Base-by-base conservation (phyloP, 2,797 vertebrate species). In the Champsocephalus esox region DNA sequence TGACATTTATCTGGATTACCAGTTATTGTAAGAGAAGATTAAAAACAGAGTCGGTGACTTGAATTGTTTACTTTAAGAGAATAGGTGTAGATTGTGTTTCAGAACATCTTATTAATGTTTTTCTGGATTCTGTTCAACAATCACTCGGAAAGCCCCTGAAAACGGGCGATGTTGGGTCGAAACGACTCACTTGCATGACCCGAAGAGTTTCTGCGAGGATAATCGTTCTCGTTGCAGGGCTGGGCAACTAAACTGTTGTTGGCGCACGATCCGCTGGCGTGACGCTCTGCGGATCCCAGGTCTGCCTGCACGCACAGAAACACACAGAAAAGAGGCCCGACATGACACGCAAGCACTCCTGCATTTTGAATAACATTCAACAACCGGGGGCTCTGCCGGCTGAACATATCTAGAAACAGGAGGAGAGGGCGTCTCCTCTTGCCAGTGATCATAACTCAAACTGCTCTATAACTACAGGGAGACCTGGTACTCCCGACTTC, bases 181-280 rank as follows among this genome's bases (percentile, higher is more conserved):
- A 45, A 24, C 9, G 50, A 97, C 97, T 96, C 95, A 99, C 97
- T 95, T 93, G 92, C 79, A 86, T 85, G 92, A 92, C 84, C 94
- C 77, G 83, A 63, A 86, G 93, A 93, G 81, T 89, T 92, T 91
- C 93, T 95, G 82, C 82, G 88, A 82, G 91, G 81, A 70, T 79
- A 89, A 83, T 77, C 85, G 89, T 89, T 95, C 92, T 93, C 94
- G 87, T 87, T 93, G 92, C 81, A 90, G 84, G 92, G 92, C 90
- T 88, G 92, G 93, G 91, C 93, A 91, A 93, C 92, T 92, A 89
- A 87, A 88, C 88, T 91, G 91, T 90, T 91, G 92, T 88, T 93
- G 89, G 89, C 90, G 91, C 92, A 84, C 88, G 89, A 93, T 93
- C 92, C 91, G 77, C 91, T 73, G 82, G 94, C 91, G 81, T 95